phyloP scores from a whole-genome alignment of 1,140 invertebrate species.

The Hydropsyche tenuis region DNA sequence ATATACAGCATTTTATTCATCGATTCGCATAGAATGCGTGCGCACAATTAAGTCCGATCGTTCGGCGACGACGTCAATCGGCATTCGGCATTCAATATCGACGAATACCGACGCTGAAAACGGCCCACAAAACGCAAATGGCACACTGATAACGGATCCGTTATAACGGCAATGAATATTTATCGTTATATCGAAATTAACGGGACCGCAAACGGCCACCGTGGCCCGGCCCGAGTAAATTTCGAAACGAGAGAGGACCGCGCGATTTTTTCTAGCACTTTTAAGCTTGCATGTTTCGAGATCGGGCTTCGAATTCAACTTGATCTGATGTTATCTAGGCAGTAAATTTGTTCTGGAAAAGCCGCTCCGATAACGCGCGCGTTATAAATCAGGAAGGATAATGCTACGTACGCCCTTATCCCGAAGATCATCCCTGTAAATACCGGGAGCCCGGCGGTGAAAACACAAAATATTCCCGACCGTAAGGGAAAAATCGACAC shows the following conservation, averaged over 20 bases:
- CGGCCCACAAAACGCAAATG: background rate
- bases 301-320: background rate
- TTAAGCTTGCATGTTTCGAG: too few species aligned
- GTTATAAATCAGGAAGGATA: conserved; percentile 21
- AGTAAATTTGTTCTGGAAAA: conserved; percentile 24
- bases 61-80: background rate
- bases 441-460: background rate
- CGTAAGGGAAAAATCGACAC: background rate
- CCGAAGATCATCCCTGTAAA: conserved; percentile 19
- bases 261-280: too few species aligned
- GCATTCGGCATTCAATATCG: conserved; percentile 13
- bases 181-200: conserved; percentile 16
- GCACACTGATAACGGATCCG: conserved; percentile 6
- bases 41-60: conserved; percentile 1
- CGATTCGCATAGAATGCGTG: background rate
- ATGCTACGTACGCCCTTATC: conserved; percentile 11
- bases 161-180: conserved; percentile 6
- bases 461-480: conserved; percentile 10
- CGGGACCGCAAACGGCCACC: background rate
- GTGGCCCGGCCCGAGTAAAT: background rate
- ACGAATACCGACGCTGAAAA: background rate
- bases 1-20: background rate
- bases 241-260: background rate
- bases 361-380: background rate
- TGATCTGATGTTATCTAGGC: conserved; percentile 12